These are phyloP conservation scores for Drosophila trichaetosa DNA, from an alignment of 2,888 invertebrate genomes.

Conservation along the genomic window DNA sequence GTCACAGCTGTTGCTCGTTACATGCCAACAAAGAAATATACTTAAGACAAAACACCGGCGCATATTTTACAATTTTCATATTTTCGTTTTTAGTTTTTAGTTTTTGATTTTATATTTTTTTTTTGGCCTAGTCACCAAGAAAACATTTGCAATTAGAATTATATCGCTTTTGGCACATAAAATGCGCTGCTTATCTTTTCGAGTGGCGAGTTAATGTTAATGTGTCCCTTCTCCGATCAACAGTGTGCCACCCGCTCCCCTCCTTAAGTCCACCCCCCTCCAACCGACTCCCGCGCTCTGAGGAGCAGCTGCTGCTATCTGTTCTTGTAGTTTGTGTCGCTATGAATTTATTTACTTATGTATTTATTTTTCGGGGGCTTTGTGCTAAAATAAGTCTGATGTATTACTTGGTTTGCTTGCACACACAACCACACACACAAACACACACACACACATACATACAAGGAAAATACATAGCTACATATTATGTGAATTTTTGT, in stretches of 20 bases:
- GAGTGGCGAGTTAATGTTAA: conserved; percentile 35
- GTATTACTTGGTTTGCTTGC: conserved; percentile 70
- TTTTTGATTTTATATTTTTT: conserved; percentile 2
- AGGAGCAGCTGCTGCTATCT: conserved; percentile 57
- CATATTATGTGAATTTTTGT: conserved; percentile 62
- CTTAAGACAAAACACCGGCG: background rate
- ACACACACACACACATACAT: conserved; percentile 25
- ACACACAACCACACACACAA: conserved; percentile 34
- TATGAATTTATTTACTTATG: conserved; percentile 68
- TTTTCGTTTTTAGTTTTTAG: conserved; percentile 1
- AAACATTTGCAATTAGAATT: conserved; percentile 53
- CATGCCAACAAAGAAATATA: conserved; percentile 8
- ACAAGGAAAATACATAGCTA: conserved; percentile 42
- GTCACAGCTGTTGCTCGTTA: conserved; percentile 24
- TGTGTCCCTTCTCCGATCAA: conserved; percentile 16
- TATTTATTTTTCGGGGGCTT: conserved; percentile 69
- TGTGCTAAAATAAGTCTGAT: conserved; percentile 77
- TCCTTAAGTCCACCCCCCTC: background rate
- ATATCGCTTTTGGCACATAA: conserved; percentile 60
- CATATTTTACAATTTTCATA: background rate
- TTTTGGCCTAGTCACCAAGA: conserved; percentile 17
- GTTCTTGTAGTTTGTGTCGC: conserved; percentile 32
- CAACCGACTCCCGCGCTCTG: background rate
- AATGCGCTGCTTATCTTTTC: conserved; percentile 32
- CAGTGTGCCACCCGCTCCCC: conserved; percentile 6